These are phyloP conservation scores for Scaptomyza cyrtandrae DNA, from an alignment of 2,888 invertebrate genomes.

Conservation along the genomic window DNA sequence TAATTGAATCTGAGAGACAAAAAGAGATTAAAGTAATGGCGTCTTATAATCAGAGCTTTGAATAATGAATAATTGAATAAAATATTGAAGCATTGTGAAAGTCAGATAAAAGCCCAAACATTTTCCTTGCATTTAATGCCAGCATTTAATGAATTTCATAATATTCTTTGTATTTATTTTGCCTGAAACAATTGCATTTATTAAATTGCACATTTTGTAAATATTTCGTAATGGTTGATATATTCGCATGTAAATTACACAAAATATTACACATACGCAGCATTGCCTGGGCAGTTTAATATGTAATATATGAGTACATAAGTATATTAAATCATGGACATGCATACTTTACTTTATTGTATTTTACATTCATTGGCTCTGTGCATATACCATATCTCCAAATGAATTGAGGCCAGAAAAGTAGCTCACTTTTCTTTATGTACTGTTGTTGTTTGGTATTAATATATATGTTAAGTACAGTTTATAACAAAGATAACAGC, in stretches of 20 bases:
- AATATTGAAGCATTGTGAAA: neutral
- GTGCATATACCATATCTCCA: constrained; percentile 25
- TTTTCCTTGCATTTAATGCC: neutral
- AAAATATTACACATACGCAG: constrained; percentile 35
- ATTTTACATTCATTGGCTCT: constrained; percentile 23
- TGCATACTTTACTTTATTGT: neutral
- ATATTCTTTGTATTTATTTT: neutral
- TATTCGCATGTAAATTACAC: constrained; percentile 5
- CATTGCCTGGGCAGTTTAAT: neutral
- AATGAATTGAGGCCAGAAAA: constrained; percentile 40
- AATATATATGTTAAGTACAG: constrained; percentile 42
- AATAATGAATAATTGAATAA: no score
- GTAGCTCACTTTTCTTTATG: constrained; percentile 6
- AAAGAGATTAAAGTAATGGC: neutral
- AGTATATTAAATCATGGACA: constrained; percentile 27
- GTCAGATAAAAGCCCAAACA: neutral
- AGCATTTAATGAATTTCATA: neutral
- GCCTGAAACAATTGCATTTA: constrained; percentile 23
- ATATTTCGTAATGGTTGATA: constrained; percentile 6
- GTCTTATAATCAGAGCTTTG: neutral
- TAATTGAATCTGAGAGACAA: neutral
- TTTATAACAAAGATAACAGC: constrained; percentile 30
- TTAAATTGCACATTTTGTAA: constrained; percentile 1
- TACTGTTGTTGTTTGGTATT: constrained; percentile 1
- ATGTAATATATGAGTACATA: no score